These are phyloP conservation scores for Charina bottae DNA, from an alignment of 2,113 vertebrate species.

Conservation along the genomic window DNA sequence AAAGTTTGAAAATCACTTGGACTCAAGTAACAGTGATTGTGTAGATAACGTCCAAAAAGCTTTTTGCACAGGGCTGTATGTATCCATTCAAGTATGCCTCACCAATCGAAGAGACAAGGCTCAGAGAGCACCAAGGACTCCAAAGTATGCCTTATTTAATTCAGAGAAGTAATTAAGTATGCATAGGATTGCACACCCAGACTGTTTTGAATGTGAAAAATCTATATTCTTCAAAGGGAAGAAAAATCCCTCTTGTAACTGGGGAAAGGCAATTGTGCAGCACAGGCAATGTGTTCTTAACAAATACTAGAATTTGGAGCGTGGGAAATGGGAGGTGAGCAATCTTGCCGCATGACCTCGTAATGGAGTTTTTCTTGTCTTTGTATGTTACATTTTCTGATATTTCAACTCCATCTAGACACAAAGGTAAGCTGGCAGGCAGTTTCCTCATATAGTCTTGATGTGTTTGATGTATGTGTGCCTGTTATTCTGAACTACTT, in stretches of 20 bases:
- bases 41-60: not conserved
- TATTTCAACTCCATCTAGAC: conserved; percentile 10
- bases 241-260: not conserved
- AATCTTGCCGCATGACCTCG: not conserved
- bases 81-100: not conserved
- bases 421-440: not conserved
- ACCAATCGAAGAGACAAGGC: too few species aligned
- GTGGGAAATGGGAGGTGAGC: not conserved
- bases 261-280: not conserved
- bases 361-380: not conserved
- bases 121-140: too few species aligned
- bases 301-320: conserved; percentile 3
- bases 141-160: not conserved
- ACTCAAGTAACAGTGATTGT: not conserved
- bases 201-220: not conserved
- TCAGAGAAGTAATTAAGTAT: not conserved
- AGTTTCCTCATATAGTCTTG: not conserved
- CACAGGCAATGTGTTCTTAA: not conserved
- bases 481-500: not conserved
- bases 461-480: conserved; percentile 4
- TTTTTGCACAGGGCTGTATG: not conserved
- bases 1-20: not conserved
- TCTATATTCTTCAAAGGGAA: not conserved
- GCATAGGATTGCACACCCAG: not conserved
- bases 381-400: not conserved